Percentiles rank a stretch among this genome's conserved stretches.
Conservation (phyloP, 2,797 vertebrate species). For the Alosa sapidissima region DNA sequence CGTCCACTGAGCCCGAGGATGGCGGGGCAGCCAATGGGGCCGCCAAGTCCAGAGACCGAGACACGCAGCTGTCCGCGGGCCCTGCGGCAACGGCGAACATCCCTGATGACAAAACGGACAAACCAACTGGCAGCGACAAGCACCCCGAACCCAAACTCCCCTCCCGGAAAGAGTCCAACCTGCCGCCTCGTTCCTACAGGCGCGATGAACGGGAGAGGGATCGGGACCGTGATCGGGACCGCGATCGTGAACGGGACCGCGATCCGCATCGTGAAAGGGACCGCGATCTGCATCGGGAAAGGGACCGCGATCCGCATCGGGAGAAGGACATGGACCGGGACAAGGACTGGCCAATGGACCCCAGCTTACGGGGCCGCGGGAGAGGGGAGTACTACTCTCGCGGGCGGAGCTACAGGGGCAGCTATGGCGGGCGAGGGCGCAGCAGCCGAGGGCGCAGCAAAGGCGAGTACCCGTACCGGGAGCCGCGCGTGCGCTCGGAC, state of each 20-base stretch:
- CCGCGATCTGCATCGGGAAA: constrained; percentile 60
- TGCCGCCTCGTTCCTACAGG: constrained; percentile 86
- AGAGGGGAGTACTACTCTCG: constrained; percentile 96
- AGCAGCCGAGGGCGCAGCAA: constrained; percentile 86
- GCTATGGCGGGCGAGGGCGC: constrained; percentile 86
- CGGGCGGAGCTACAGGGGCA: constrained; percentile 93
- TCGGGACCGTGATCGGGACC: constrained; percentile 75
- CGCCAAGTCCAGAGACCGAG: constrained; percentile 63
- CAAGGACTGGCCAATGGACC: constrained; percentile 87
- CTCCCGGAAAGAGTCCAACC: constrained; percentile 79
- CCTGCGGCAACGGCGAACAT: constrained; percentile 72
- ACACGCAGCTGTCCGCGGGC: constrained; percentile 64
- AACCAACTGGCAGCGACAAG: constrained; percentile 75
- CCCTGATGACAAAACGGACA: constrained; percentile 86
- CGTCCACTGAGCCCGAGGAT: constrained; percentile 59
- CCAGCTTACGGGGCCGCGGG: constrained; percentile 89
- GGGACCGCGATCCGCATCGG: constrained; percentile 71
- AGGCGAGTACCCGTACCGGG: constrained; percentile 89
- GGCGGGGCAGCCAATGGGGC: constrained; percentile 23
- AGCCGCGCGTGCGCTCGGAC: constrained; percentile 85
- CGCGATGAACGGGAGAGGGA: constrained; percentile 91
- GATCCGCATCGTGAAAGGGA: constrained; percentile 67
- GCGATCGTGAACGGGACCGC: constrained; percentile 57
- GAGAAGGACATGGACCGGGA: constrained; percentile 75
- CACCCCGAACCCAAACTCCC: constrained; percentile 81